Evolutionary conservation across 1,140 invertebrate genomes (phyloP), one percentile per base, ranked within the genome.

Genomic region (Adelges cooleyi): DNA sequence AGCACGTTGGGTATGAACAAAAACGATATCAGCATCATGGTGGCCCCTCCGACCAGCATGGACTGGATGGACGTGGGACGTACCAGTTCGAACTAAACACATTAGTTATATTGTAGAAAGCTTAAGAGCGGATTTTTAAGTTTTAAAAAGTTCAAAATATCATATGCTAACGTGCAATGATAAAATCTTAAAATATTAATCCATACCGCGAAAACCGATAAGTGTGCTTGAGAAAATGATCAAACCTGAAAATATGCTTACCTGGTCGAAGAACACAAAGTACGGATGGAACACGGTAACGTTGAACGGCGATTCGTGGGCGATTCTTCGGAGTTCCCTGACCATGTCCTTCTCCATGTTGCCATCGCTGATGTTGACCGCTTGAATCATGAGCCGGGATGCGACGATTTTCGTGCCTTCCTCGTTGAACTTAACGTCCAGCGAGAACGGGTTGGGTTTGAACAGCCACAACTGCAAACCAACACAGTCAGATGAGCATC

Each of bases 11-110:
- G 95, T 42, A 98, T 96, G 73, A 98, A 97, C 48, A 98, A 83
- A 69, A 95, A 87, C 0, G 92, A 92, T n/a, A 96, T 90, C 23
- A 95, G 77, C 84, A 96, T 93, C 93, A 98, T 97, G 33, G 94
- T 88, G 0, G 86, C 75, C 0, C 92, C 90, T 15, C 94, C 93
- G 52, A 95, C 87, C 0, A 89, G 80, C 77, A 98, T 90, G 66
- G 92, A 90, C 71, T 97, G 93, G 9, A 98, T 82, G 1, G 92
- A 95, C 2, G 90, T 92, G 0, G 91, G 90, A 27, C 90, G 80
- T 1, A 98, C 91, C 15, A 95, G 79, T 69, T 97, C 90, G 72
- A 96, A 95, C 81, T 95, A 84, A 6, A 6, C 29, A 33, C 5
- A n/a, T n/a, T n/a, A n/a, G n/a, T n/a, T n/a, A n/a, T n/a, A n/a